Conservation (phyloP, 2,113 vertebrate genomes). For the Atrichornis clamosus region DNA sequence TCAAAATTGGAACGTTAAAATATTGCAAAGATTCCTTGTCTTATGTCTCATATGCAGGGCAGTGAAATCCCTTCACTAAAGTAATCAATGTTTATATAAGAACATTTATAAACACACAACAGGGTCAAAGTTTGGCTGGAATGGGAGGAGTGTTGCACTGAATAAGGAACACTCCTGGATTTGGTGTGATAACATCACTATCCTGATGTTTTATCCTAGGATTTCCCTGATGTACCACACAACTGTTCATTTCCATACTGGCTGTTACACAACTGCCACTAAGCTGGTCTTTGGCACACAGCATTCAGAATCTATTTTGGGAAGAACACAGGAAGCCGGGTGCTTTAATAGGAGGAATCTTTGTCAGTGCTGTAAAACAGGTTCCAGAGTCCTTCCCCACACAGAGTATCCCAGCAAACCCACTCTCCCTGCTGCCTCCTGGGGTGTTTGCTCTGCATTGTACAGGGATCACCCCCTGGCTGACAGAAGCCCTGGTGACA, state of each 20-base stretch:
- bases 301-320: background rate
- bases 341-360: background rate
- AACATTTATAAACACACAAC: accelerated
- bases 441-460: conserved; percentile 42
- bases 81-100: background rate
- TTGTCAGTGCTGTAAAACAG: background rate
- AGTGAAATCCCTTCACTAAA: background rate
- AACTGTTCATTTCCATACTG: accelerated
- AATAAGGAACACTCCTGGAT: background rate
- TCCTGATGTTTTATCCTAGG: background rate
- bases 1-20: background rate
- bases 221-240: background rate
- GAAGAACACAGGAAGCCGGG: background rate
- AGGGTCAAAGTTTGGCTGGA: background rate
- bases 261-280: background rate
- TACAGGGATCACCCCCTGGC: background rate
- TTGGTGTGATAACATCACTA: accelerated
- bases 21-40: background rate
- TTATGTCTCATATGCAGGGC: accelerated
- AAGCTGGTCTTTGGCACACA: background rate
- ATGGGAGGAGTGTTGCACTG: background rate
- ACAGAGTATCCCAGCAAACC: background rate
- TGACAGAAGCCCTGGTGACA: background rate
- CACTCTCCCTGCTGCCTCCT: background rate
- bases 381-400: background rate